Evolutionary conservation across 2,113 vertebrate species (phyloP).

Genomic region (Seriola rivoliana): DNA sequence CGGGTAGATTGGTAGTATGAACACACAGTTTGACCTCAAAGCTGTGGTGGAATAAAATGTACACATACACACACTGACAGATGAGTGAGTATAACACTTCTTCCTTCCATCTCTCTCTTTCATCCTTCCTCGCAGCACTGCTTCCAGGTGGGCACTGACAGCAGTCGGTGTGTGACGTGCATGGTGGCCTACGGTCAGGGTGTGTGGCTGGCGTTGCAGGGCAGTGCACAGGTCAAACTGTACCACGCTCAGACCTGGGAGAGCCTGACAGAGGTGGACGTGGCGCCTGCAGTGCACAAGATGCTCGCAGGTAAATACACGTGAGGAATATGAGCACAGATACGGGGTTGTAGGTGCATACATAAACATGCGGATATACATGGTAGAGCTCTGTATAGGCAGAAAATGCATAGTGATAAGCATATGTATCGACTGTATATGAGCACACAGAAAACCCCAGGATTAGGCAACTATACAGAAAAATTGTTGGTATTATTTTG

Average conservation of each 20-base stretch:
- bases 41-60: neutral
- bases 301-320: constrained; percentile 92
- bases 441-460: too few species aligned
- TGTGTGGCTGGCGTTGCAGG: constrained; percentile 94
- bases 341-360: neutral
- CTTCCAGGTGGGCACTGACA: constrained; percentile 92
- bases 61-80: neutral
- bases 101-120: neutral
- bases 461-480: too few species aligned
- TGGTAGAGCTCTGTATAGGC: neutral
- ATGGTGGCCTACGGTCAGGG: constrained; percentile 92
- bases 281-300: constrained; percentile 97
- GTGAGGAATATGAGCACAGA: neutral
- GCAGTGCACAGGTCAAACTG: constrained; percentile 94
- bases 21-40: neutral
- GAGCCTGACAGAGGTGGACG: constrained; percentile 93
- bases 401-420: neutral
- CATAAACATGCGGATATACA: neutral
- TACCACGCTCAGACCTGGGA: constrained; percentile 94
- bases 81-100: neutral
- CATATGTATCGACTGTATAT: too few species aligned
- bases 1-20: constrained; percentile 7
- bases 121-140: constrained; percentile 84
- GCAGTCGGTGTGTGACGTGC: constrained; percentile 92
- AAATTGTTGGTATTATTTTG: too few species aligned